These are phyloP conservation scores for Chromobotia macracanthus DNA, from an alignment of 2,797 vertebrate genomes.

Conservation along the genomic window DNA sequence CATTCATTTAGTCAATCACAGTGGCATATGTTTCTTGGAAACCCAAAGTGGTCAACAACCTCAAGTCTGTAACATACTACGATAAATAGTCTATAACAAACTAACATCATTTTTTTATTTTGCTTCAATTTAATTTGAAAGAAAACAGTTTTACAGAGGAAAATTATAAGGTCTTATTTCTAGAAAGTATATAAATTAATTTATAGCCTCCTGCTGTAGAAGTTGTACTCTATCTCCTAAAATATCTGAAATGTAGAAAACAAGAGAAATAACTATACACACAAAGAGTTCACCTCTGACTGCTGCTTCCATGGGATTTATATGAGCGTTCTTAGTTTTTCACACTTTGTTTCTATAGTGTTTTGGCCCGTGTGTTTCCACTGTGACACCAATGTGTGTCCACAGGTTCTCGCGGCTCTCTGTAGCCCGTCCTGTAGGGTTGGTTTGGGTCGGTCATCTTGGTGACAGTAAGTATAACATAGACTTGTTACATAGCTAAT, in stretches of 20 bases:
- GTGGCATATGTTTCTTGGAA: slow-evolving; percentile 65
- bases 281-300: slow-evolving; percentile 35
- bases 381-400: not conserved
- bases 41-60: slow-evolving; percentile 69
- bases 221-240: slow-evolving; percentile 73
- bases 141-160: slow-evolving; percentile 44
- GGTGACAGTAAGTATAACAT: not conserved
- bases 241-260: slow-evolving; percentile 67
- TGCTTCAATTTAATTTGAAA: slow-evolving; percentile 62
- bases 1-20: slow-evolving; percentile 57
- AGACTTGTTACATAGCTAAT: not conserved
- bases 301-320: not conserved
- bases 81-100: slow-evolving; percentile 73
- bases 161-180: slow-evolving; percentile 65
- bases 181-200: slow-evolving; percentile 81
- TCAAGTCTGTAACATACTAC: slow-evolving; percentile 64
- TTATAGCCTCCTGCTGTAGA: slow-evolving; percentile 76
- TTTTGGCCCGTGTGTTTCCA: slow-evolving; percentile 27
- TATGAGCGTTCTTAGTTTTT: not conserved
- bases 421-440: not conserved
- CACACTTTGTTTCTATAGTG: not conserved
- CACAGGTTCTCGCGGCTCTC: not conserved
- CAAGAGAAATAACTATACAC: slow-evolving; percentile 60
- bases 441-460: slow-evolving; percentile 4
- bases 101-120: slow-evolving; percentile 61